phyloP scores from a whole-genome alignment of 1,140 invertebrate species.

The Drosophila rufa region DNA sequence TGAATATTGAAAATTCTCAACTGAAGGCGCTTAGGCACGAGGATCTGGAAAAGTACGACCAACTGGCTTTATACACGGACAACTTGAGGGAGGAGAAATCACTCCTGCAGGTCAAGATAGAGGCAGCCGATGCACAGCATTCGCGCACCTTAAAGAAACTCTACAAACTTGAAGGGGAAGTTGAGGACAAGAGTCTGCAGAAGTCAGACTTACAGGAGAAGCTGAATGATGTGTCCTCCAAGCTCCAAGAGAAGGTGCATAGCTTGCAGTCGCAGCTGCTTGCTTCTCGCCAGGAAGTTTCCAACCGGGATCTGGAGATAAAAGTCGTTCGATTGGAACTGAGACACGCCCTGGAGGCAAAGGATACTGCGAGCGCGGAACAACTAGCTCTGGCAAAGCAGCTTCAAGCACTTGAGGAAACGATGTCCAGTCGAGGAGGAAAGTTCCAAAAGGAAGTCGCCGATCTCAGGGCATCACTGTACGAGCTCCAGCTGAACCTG shows the following conservation, averaged over 20 bases:
- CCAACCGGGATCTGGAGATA: neutral
- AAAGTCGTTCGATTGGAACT: conserved; percentile 16
- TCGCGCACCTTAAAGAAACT: neutral
- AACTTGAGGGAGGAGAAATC: too few species aligned
- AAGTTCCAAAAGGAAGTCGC: conserved; percentile 22
- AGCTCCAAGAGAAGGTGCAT: neutral
- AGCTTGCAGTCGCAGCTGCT: neutral
- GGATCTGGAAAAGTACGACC: too few species aligned
- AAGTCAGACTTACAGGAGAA: too few species aligned
- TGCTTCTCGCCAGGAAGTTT: neutral
- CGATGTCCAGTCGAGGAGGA: conserved; percentile 9
- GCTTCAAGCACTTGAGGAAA: conserved; percentile 22
- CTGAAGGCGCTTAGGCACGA: neutral
- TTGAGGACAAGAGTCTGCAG: neutral
- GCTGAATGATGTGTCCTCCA: conserved; percentile 2
- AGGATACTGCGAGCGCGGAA: conserved; percentile 5
- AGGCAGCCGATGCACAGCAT: neutral
- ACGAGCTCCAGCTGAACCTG: conserved; percentile 42
- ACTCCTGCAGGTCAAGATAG: conserved; percentile 11
- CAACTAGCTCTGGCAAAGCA: neutral
- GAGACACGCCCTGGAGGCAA: neutral
- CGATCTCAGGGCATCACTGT: conserved; percentile 23
- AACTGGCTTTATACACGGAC: too few species aligned
- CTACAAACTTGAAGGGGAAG: neutral
- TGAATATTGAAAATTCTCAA: neutral